Evolutionary conservation across 2,888 invertebrate genomes (phyloP), one percentile per base, ranked within the genome.

Genomic region (Bimastos eiseni): DNA sequence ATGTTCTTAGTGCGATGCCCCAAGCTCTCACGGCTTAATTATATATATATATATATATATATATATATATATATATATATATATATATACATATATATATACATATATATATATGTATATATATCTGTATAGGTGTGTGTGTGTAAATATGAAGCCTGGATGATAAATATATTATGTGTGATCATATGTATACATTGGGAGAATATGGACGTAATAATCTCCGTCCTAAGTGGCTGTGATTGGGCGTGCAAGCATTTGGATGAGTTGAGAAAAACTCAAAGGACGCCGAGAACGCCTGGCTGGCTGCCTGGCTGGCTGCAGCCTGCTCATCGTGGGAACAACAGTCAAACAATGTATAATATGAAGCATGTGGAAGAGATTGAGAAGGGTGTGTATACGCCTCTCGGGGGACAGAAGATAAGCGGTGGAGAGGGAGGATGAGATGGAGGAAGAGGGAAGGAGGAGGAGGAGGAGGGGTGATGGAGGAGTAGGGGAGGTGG

Each of bases 401-500:
- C 70, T n/a, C 70, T 70, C 37, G 38, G 34, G 37, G 38, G 90
- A 34, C 36, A 86, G 38, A 83, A 36, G 88, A 84, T 88, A 89
- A 91, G 89, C 34, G 38, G 49, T 41, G 90, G 70, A 89, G 41
- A 84, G 90, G 90, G 89, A 90, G 88, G 70, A 44, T 70, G 70
- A 83, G 90, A 91, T 89, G 88, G 44, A 86, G 91, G 90, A 90
- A 86, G 90, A 91, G 91, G 90, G 90, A 83, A 89, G 89, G 89
- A 90, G 90, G 70, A 89, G 44, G 89, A 90, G 83, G 38, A 88
- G 89, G 90, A 44, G 55, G 84, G 83, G 90, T 90, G 88, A 36
- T 34, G 70, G 90, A 37, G 38, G 41, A 83, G 89, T 13, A 33
- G n/a, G 38, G 13, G 17, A 17, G 90, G 90, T 86, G 89, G 41